Base-by-base conservation (phyloP, 2,888 invertebrate genomes). In the Omphaloscelis lunosa region DNA sequence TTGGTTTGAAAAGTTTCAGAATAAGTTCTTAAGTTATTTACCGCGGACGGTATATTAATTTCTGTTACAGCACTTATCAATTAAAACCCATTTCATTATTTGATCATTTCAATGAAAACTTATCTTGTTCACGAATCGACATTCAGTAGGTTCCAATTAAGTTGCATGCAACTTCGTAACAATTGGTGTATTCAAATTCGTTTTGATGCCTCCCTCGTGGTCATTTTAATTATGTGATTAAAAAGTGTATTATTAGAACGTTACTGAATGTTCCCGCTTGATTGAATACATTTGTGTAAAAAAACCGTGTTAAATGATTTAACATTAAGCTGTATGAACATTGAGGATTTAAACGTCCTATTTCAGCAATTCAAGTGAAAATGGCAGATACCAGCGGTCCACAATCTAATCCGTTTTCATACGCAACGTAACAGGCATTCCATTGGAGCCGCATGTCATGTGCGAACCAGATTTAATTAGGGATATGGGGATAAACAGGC, bases 381-480 rank as follows among this genome's bases (percentile, higher is more conserved):
- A 72, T 59, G 29, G 17, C 51, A 62, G 9, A 34, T 62, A 45
- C 59, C 72, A 73, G 45, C 34, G 41, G 66, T 59, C 56, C 53
- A 77, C 39, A 53, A 73, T 74, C 69, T 80, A 77, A 82, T 86
- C 73, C 73, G 63, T 77, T 88, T 80, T 73, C 77, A 83, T 73
- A 76, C 67, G 63, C 29, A 66, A 75, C 39, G 59, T 63, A 67
- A 72, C 79, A 39, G 59, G 73, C 79, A 72, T 79, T 48, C 76
- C 78, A 84, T 88, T 84, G 39, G n/a, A 72, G 65, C 58, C 79
- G 27, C 72, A 73, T 86, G 84, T 72, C 77, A 79, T 87, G 76
- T 80, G 75, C 71, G 72, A 80, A 88, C 70, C 80, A 79, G 87
- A 86, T 87, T 87, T 88, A 84, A 87, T 87, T 88, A 87, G 82